These are phyloP conservation scores for Hyperoodon ampullatus DNA, from an alignment of 2,113 vertebrate genomes.

Conservation along the genomic window DNA sequence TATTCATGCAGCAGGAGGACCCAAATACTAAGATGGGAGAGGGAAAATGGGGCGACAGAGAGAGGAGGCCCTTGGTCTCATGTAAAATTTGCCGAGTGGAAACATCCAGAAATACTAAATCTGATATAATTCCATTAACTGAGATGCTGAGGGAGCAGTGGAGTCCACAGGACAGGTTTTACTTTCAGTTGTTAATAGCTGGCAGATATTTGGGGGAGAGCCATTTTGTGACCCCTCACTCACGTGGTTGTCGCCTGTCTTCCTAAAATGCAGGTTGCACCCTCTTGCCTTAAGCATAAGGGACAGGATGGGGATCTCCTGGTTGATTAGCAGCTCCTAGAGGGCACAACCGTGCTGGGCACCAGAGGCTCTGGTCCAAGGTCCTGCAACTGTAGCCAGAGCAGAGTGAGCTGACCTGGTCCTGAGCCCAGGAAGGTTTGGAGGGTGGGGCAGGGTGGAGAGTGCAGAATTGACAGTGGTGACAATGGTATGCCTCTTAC, in stretches of 20 bases:
- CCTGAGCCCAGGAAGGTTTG: neutral
- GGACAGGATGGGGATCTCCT: neutral
- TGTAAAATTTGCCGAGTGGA: neutral
- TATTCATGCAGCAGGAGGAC: neutral
- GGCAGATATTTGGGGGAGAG: neutral
- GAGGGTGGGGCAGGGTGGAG: neutral
- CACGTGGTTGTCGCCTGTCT: neutral
- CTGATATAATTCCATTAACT: too few species aligned
- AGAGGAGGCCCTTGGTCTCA: neutral
- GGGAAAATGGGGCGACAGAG: neutral
- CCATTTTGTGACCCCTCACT: neutral
- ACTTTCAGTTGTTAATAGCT: neutral
- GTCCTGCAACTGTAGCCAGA: neutral
- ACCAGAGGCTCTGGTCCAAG: neutral
- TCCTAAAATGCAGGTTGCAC: neutral
- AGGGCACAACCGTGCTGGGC: neutral
- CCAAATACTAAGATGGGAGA: neutral
- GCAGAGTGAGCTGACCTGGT: neutral
- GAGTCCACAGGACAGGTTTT: too few species aligned
- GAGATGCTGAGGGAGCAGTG: too few species aligned
- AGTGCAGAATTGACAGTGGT: neutral
- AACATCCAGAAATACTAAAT: too few species aligned
- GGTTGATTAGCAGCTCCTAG: neutral
- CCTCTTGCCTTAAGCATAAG: neutral
- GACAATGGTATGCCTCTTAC: neutral